Base-by-base conservation (phyloP, 1,140 invertebrate genomes). In the Leptoteleia sp. region DNA sequence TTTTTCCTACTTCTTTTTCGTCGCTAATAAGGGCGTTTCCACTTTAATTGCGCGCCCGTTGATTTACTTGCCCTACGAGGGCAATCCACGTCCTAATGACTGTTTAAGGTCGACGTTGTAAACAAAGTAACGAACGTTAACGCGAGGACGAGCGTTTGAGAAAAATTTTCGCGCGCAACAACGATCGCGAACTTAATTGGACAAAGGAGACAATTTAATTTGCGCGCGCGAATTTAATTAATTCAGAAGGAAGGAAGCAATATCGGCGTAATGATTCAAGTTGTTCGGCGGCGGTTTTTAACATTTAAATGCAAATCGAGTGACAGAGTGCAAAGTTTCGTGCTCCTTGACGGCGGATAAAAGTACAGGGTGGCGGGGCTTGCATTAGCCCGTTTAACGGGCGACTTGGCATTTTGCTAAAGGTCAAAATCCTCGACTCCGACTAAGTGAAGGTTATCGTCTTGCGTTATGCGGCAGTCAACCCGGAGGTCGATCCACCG, bases 381-480 rank as follows among this genome's bases (percentile, higher is more conserved):
- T 59, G 71, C 84, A 87, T 87, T 87, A 88, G 82, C 83, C 83
- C 68, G 79, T 84, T 87, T 84, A 87, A 81, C 82, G 83, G 76
- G 83, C 82, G 43, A 83, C 82, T 83, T 87, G 87, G 85, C 85
- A 87, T 88, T 87, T 87, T 76, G 82, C 67, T 81, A 87, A 87
- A 87, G 86, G 86, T 87, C 81, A 81, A 85, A 84, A 83, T 82
- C 76, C 79, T 76, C 79, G 76, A 55, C 81, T 31, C 72, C 73
- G 35, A 72, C 71, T 33, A 79, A 52, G 47, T 43, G 57, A 73
- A 78, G 79, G 79, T 77, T 79, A 79, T 79, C 64, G 62, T 79
- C 76, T 75, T 79, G 61, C 42, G 70, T 75, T 79, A 71, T 50
- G 70, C 22, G 33, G 50, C 57, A 71, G 73, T 65, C 67, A n/a